phyloP scores from a whole-genome alignment of 2,888 invertebrate species.

The Thereva unica region DNA sequence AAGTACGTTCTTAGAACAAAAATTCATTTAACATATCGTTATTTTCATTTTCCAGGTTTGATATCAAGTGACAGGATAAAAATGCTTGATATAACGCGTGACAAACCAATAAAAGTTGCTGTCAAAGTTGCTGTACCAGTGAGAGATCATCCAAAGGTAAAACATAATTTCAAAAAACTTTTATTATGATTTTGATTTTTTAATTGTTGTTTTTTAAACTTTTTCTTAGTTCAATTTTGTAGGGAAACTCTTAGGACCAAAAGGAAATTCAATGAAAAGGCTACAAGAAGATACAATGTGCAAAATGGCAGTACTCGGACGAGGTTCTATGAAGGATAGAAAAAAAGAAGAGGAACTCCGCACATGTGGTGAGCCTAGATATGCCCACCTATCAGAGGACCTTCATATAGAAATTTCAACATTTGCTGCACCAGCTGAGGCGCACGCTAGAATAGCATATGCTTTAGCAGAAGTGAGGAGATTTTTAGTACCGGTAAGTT shows the following conservation, averaged over 20 bases:
- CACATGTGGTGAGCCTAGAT: slow-evolving; percentile 88
- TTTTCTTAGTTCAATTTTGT: slow-evolving; percentile 89
- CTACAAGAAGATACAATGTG: slow-evolving; percentile 94
- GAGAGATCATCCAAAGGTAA: slow-evolving; percentile 83
- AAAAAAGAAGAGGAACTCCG: slow-evolving; percentile 94
- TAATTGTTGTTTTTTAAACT: not conserved
- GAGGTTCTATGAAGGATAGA: slow-evolving; percentile 92
- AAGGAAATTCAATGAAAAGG: slow-evolving; percentile 89
- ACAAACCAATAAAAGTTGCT: slow-evolving; percentile 85
- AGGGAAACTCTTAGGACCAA: slow-evolving; percentile 90
- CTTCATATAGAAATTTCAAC: slow-evolving; percentile 91
- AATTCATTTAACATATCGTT: not conserved
- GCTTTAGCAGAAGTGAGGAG: slow-evolving; percentile 79
- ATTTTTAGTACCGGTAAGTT: slow-evolving; percentile 75
- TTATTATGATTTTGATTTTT: not conserved
- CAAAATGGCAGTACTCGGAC: slow-evolving; percentile 92
- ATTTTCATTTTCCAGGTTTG: slow-evolving; percentile 40
- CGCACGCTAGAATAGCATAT: slow-evolving; percentile 83
- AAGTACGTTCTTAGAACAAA: not conserved
- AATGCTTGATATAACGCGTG: slow-evolving; percentile 84
- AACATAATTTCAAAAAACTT: slow-evolving; percentile 37
- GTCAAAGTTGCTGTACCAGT: slow-evolving; percentile 85
- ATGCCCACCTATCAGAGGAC: slow-evolving; percentile 88
- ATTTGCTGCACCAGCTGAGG: slow-evolving; percentile 88
- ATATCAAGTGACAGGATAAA: slow-evolving; percentile 61